phyloP scores from a whole-genome alignment of 2,888 invertebrate genomes.

The Lasius platythorax region DNA sequence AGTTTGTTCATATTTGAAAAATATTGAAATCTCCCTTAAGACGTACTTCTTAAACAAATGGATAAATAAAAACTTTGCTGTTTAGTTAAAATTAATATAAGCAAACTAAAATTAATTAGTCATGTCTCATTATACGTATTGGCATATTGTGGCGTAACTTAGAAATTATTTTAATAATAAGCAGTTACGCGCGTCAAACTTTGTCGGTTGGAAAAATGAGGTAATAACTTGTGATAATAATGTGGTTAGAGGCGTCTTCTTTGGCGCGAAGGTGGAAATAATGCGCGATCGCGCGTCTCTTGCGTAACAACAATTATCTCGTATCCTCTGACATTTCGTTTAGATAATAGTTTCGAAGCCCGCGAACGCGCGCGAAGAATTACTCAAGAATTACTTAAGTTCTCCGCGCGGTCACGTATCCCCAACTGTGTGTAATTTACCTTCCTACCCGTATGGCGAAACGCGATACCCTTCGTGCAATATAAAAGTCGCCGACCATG shows the following conservation, averaged over 20 bases:
- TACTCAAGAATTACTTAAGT: conserved; percentile 54
- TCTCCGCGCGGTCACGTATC: conserved; percentile 41
- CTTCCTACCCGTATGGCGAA: conserved; percentile 21
- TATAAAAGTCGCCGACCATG: neutral
- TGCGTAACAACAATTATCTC: conserved; percentile 61
- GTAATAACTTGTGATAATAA: conserved; percentile 42
- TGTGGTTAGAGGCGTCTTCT: conserved; percentile 41
- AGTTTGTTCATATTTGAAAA: neutral
- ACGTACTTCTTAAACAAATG: neutral
- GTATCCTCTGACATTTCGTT: conserved; percentile 72
- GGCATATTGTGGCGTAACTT: conserved; percentile 33
- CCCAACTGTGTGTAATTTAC: conserved; percentile 32
- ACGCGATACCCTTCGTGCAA: conserved; percentile 30
- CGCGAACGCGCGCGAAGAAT: conserved; percentile 42
- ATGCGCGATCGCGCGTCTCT: conserved; percentile 41
- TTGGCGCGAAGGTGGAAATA: conserved; percentile 49
- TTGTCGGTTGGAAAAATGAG: conserved; percentile 45
- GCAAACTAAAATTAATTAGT: conserved; percentile 43
- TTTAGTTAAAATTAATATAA: conserved; percentile 15
- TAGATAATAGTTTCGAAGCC: conserved; percentile 65
- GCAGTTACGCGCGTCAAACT: conserved; percentile 31
- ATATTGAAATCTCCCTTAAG: neutral
- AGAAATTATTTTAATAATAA: conserved; percentile 45
- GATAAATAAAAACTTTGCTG: neutral
- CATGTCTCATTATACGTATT: conserved; percentile 11